Evolutionary conservation across 2,113 vertebrate species (phyloP), one percentile per base, ranked within the genome.

Genomic region (Clarias gariepinus): DNA sequence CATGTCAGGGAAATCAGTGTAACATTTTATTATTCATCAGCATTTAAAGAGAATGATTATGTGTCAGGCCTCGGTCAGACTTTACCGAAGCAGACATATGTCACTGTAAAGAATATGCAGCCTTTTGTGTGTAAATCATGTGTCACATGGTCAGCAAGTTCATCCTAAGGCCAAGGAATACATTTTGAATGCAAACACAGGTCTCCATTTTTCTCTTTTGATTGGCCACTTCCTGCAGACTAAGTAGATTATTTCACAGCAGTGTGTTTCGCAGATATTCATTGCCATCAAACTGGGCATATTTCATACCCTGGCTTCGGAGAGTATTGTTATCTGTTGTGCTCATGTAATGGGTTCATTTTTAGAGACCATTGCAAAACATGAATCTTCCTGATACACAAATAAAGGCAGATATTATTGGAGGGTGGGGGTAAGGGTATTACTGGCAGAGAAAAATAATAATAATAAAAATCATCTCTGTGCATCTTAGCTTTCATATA

Each of bases 21-120:
- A 89, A 91, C 93, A 77, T 95, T 94, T 94, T 93, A 94, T 94
- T 95, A 95, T 95, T 94, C 94, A 94, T 93, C 90, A 91, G 93
- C 92, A 92, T 91, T 95, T 96, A 95, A 96, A 94, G 93, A 95
- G 94, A 95, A 93, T 92, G 94, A 95, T 95, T 94, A 92, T 90
- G 91, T 94, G 95, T 95, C 95, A 95, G 92, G 92, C 91, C 92
- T 92, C 92, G 94, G 91, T 92, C 92, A 92, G 93, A 93, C 93
- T 92, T 91, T 93, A 92, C 92, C 90, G 85, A 84, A 91, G 87
- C 91, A 85, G 60, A 93, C 89, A 95, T 95, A 93, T 92, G 94
- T 95, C 94, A 95, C 92, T 89, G 93, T 92, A 92, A 92, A 90
- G 92, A 93, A 93, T 94, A 93, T 91, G 91, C 87, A 92, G 92